phyloP scores from a whole-genome alignment of 2,888 invertebrate species.

The Lydus trimaculatus region DNA sequence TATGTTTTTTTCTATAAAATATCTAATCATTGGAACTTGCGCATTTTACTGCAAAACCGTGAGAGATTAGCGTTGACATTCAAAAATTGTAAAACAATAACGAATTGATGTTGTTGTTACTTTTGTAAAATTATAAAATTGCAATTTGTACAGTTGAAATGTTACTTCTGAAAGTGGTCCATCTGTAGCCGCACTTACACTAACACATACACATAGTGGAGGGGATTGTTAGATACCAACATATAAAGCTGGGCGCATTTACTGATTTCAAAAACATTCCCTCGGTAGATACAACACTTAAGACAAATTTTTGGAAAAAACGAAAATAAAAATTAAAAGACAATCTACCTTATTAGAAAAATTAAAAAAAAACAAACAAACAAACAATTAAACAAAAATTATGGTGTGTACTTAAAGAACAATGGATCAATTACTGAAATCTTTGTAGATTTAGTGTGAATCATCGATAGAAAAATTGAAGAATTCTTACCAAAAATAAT shows the following conservation, averaged over 20 bases:
- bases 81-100: too few relatives aligned
- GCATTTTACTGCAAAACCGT: too few relatives aligned
- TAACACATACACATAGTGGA: conserved; percentile 20
- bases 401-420: not conserved
- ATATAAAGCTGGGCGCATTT: conserved; percentile 28
- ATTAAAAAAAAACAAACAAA: too few relatives aligned
- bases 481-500: not conserved
- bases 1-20: too few relatives aligned
- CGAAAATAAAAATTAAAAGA: too few relatives aligned
- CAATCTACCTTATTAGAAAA: too few relatives aligned
- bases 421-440: not conserved
- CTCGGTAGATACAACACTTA: conserved; percentile 24
- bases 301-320: not conserved
- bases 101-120: too few relatives aligned
- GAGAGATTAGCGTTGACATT: too few relatives aligned
- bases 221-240: conserved; percentile 24
- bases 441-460: not conserved
- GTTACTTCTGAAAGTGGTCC: not conserved
- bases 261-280: not conserved
- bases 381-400: too few relatives aligned
- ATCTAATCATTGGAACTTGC: too few relatives aligned
- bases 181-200: not conserved
- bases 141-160: too few relatives aligned
- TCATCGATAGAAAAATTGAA: not conserved
- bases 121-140: too few relatives aligned